Evolutionary conservation across 2,113 vertebrate species (phyloP).

Genomic region (Amazona guildingii): DNA sequence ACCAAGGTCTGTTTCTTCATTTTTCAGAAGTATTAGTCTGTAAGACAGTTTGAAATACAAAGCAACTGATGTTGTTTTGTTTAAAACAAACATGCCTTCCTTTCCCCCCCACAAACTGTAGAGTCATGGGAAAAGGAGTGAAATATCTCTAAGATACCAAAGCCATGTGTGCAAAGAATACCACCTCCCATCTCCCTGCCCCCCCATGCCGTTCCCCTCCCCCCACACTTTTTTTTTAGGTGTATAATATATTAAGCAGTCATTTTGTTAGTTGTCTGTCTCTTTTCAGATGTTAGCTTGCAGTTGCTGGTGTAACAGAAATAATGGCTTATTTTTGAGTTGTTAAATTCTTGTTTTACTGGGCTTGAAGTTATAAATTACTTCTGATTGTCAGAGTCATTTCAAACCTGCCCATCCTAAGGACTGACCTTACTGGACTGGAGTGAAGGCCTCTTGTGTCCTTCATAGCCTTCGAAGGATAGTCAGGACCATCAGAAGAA

Average conservation of each 20-base stretch:
- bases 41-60: neutral
- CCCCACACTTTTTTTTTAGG: neutral
- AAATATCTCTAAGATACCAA: neutral
- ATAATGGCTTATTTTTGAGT: neutral
- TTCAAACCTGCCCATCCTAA: neutral
- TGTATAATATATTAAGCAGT: neutral
- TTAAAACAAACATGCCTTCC: neutral
- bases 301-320: neutral
- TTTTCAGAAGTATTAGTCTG: neutral
- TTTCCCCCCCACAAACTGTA: neutral
- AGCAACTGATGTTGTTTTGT: neutral
- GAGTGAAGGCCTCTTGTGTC: rapidly evolving
- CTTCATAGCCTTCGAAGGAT: neutral
- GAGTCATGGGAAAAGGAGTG: neutral
- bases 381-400: neutral
- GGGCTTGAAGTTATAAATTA: rapidly evolving
- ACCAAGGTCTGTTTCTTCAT: neutral
- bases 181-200: neutral
- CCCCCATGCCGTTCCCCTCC: neutral
- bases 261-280: neutral
- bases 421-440: neutral
- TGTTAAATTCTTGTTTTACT: neutral
- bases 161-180: neutral
- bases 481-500: neutral
- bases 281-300: neutral